These are phyloP conservation scores for Rhinolophus ferrumequinum DNA, from an alignment of 2,113 vertebrate species.

Conservation along the genomic window DNA sequence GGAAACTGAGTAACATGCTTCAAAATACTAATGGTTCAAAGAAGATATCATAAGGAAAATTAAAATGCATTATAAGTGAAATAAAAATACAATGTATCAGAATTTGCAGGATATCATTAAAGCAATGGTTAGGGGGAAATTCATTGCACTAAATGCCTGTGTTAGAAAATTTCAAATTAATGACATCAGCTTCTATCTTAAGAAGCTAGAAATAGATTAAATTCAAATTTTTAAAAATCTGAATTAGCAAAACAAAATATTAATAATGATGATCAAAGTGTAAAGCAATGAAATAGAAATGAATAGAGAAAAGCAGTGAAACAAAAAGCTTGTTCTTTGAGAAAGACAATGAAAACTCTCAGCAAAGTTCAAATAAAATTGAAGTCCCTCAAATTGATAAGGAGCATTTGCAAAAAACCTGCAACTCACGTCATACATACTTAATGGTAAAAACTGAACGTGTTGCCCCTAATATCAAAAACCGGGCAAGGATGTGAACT, in stretches of 20 bases:
- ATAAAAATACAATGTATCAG: background rate
- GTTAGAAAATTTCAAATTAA: conserved; percentile 13
- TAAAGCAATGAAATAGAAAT: conserved; percentile 41
- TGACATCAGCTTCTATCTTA: background rate
- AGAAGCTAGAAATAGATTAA: background rate
- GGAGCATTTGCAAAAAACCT: background rate
- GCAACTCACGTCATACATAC: background rate
- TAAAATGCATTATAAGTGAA: conserved; percentile 35
- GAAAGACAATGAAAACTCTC: background rate
- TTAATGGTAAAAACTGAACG: background rate
- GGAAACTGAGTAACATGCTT: background rate
- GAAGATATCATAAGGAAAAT: background rate
- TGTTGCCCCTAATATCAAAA: background rate
- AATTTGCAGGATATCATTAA: background rate
- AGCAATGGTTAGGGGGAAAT: background rate
- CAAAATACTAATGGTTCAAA: background rate
- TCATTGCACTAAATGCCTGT: background rate
- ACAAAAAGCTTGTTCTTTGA: background rate
- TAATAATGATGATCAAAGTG: background rate
- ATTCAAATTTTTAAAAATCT: background rate
- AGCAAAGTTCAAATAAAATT: background rate
- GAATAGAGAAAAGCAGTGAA: background rate
- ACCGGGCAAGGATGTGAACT: background rate
- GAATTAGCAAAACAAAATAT: background rate
- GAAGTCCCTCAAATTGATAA: background rate